Conservation (phyloP, 2,797 vertebrate species). For the Helostoma temminkii region DNA sequence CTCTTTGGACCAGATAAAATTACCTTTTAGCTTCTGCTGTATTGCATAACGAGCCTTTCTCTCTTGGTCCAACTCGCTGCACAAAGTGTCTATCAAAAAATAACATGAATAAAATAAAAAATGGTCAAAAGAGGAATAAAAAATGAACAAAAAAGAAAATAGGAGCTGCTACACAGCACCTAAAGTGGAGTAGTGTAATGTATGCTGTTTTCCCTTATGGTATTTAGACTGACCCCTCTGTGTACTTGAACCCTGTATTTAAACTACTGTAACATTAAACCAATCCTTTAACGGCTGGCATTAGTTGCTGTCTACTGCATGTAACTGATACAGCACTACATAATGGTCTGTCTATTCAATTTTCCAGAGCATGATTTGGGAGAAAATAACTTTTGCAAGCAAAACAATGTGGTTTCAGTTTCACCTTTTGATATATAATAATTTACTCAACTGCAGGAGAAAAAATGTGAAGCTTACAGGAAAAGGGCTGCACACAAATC, state of each 20-base stretch:
- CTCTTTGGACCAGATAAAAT: slow-evolving; percentile 70
- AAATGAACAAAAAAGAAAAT: slow-evolving; percentile 21
- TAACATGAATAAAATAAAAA: slow-evolving; percentile 47
- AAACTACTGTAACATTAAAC: slow-evolving; percentile 78
- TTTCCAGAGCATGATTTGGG: slow-evolving; percentile 80
- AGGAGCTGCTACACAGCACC: slow-evolving; percentile 36
- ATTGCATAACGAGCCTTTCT: slow-evolving; percentile 95
- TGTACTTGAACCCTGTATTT: slow-evolving; percentile 81
- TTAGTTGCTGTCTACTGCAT: slow-evolving; percentile 80
- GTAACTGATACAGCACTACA: slow-evolving; percentile 80
- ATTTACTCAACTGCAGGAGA: slow-evolving; percentile 45
- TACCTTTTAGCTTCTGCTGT: slow-evolving; percentile 97
- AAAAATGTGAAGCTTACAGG: slow-evolving; percentile 58
- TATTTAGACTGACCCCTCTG: slow-evolving; percentile 78
- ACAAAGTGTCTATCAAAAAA: slow-evolving; percentile 90
- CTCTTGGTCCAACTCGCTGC: slow-evolving; percentile 95
- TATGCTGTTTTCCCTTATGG: slow-evolving; percentile 66
- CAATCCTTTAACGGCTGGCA: slow-evolving; percentile 78
- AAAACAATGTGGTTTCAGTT: slow-evolving; percentile 74
- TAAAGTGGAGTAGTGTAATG: slow-evolving; percentile 56
- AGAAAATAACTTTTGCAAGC: slow-evolving; percentile 77
- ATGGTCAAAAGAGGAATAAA: slow-evolving; percentile 28
- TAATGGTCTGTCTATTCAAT: slow-evolving; percentile 78
- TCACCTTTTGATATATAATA: slow-evolving; percentile 57
- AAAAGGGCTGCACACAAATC: slow-evolving; percentile 52